phyloP scores from a whole-genome alignment of 2,888 invertebrate genomes.

The Lissocephala sabroskyi region DNA sequence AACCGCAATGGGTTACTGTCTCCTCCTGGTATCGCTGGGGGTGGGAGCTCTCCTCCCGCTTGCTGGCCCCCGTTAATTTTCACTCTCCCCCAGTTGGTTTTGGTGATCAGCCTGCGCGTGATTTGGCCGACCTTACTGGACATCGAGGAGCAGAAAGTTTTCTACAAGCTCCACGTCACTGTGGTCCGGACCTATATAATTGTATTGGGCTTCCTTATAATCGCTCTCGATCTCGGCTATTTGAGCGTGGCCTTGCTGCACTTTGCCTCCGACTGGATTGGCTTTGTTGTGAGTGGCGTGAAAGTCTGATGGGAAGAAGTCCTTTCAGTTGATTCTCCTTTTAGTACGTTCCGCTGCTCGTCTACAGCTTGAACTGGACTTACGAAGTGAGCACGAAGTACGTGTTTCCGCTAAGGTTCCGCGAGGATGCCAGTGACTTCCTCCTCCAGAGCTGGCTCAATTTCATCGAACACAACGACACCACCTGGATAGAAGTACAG shows the following conservation, averaged over 20 bases:
- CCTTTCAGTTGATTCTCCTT: too few relatives aligned
- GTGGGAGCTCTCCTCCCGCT: too few relatives aligned
- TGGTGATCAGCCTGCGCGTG: too few relatives aligned
- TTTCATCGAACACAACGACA: slow-evolving; percentile 13
- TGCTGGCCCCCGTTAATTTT: too few relatives aligned
- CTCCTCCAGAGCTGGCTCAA: slow-evolving; percentile 7
- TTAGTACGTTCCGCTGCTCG: slow-evolving; percentile 29
- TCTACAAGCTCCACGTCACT: slow-evolving; percentile 6
- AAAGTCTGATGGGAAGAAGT: too few relatives aligned
- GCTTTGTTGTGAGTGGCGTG: slow-evolving; percentile 16
- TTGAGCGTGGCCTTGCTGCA: slow-evolving; percentile 8
- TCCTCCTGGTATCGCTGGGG: too few relatives aligned
- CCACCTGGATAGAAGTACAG: slow-evolving; percentile 21
- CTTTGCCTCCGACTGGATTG: slow-evolving; percentile 21
- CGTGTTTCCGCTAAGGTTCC: neutral
- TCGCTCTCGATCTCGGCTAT: neutral
- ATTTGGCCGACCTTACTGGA: slow-evolving; percentile 6
- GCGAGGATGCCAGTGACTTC: neutral
- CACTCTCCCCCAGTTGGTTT: too few relatives aligned
- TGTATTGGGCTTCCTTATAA: slow-evolving; percentile 10
- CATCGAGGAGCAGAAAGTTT: slow-evolving; percentile 4
- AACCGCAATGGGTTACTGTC: too few relatives aligned
- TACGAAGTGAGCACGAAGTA: neutral
- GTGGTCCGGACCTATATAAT: slow-evolving; percentile 16
- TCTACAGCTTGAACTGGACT: slow-evolving; percentile 4